Base-by-base conservation (phyloP, 2,113 vertebrate genomes). In the Lamprologus lemairii region DNA sequence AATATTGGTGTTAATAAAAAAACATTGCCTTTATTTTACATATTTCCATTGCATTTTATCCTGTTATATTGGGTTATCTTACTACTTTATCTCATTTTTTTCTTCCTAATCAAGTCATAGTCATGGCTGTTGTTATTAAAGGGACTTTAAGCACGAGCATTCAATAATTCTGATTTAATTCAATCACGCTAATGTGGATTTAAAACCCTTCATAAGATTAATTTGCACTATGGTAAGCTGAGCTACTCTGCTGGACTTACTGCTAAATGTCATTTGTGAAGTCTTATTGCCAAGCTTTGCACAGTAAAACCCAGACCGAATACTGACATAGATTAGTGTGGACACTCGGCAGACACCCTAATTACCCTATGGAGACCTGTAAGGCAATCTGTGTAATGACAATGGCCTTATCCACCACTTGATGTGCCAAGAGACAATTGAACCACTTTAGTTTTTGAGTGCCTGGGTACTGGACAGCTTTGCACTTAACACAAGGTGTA, bases 361-460 rank as follows among this genome's bases (percentile, higher is more conserved):
- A 93, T 91, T 93, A 90, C 81, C 84, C 86, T 86, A 78, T 37
- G 45, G 88, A 94, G 92, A 93, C 85, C 90, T 89, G 86, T 89
- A 89, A 90, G 84, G 75, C 88, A 93, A 89, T 93, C 88, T 92
- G 78, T 84, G 73, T 89, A 87, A 94, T 88, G 90, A 92, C 90
- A 92, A 93, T 83, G 86, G 85, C 65, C 82, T 86, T 89, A 91
- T 92, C 87, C 91, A 81, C 89, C 55, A 87, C 88, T 91, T 90
- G 47, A 92, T 83, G 80, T 91, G 94, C 95, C 91, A 91, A 81
- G 86, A 93, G 84, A 92, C 88, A 93, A 94, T 93, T 89, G 85
- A 90, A 90, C 87, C 89, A 88, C 88, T 95, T 93, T 49, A 88
- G 53, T 79, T 93, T 68, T 85, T 83, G 86, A 92, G 89, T 84